phyloP scores from a whole-genome alignment of 2,113 vertebrate genomes.

The Amphiprion ocellaris region DNA sequence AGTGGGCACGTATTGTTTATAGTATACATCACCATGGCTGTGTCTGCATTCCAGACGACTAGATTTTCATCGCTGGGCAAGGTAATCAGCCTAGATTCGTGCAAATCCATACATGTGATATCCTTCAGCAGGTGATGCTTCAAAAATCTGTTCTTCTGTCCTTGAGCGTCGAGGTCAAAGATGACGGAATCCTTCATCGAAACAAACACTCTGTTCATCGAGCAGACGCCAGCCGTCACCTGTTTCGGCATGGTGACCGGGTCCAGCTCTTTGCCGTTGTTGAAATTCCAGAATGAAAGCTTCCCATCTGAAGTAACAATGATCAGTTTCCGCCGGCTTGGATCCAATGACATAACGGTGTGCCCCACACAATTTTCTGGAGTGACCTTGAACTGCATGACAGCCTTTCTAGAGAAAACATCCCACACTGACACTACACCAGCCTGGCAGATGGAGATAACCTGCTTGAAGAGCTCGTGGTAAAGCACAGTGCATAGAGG shows the following conservation, averaged over 20 bases:
- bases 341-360: conserved; percentile 29
- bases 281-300: too few relatives aligned
- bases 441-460: conserved; percentile 25
- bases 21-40: neutral
- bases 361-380: neutral
- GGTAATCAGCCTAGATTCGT: neutral
- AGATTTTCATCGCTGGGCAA: conserved; percentile 30
- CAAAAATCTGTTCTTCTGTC: too few relatives aligned
- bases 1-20: neutral
- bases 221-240: too few relatives aligned
- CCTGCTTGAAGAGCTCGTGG: conserved; percentile 36
- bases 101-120: too few relatives aligned
- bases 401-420: neutral
- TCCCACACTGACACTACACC: conserved; percentile 44
- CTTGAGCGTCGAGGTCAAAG: too few relatives aligned
- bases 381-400: conserved; percentile 4
- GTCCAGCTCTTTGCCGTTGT: too few relatives aligned
- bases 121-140: too few relatives aligned
- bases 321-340: neutral
- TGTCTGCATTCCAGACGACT: neutral
- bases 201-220: too few relatives aligned
- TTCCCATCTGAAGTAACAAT: too few relatives aligned
- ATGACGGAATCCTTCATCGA: too few relatives aligned
- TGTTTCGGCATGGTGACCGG: too few relatives aligned
- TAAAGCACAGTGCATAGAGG: conserved; percentile 21